Evolutionary conservation across 2,888 invertebrate species (phyloP).

Genomic region (Buathra laborator): DNA sequence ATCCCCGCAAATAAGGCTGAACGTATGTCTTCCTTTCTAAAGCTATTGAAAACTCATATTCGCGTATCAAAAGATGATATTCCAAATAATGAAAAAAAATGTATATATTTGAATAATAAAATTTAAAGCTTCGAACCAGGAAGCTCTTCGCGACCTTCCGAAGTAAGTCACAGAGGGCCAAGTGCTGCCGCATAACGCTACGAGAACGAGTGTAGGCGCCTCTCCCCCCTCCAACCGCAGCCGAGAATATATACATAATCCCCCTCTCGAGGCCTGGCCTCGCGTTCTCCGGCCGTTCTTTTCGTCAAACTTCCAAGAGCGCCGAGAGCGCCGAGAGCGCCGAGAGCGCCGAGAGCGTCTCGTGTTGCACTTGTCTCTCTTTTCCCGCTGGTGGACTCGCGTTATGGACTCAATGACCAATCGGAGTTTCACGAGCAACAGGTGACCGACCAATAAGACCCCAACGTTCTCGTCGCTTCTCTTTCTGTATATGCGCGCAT

Average conservation of each 20-base stretch:
- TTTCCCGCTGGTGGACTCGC: constrained; percentile 19
- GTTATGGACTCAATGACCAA: constrained; percentile 74
- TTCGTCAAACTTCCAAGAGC: constrained; percentile 25
- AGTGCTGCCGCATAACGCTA: neutral
- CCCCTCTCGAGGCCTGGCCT: constrained; percentile 15
- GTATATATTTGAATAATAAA: neutral
- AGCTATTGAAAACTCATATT: neutral
- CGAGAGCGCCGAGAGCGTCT: constrained; percentile 11
- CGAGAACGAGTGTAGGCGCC: constrained; percentile 26
- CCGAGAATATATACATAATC: neutral
- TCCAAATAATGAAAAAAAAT: neutral
- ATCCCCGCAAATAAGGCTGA: neutral
- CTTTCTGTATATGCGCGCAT: constrained; percentile 22
- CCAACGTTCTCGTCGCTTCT: constrained; percentile 69
- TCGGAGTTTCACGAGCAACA: constrained; percentile 78
- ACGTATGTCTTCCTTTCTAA: neutral
- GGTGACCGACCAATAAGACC: constrained; percentile 81
- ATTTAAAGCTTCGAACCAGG: neutral
- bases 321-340: constrained; percentile 10
- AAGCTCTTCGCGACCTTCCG: constrained; percentile 39
- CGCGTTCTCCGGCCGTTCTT: constrained; percentile 28
- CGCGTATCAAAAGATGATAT: neutral
- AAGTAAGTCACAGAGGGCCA: constrained; percentile 23
- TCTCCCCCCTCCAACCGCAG: constrained; percentile 20
- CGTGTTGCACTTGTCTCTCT: constrained; percentile 76